phyloP scores from a whole-genome alignment of 2,113 vertebrate species.

The Misgurnus anguillicaudatus region DNA sequence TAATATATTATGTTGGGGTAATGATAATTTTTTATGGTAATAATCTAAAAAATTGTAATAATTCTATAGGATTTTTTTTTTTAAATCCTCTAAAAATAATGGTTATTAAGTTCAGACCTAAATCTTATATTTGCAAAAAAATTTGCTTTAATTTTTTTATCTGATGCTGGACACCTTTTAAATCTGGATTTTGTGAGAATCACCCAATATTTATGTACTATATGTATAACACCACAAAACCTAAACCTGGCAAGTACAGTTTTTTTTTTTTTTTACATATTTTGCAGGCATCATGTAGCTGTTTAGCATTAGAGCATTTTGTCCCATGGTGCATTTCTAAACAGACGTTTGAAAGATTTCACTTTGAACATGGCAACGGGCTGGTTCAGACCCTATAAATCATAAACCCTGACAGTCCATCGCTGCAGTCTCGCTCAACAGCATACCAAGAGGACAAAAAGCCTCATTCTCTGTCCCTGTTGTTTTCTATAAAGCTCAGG shows the following conservation, averaged over 20 bases:
- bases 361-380: not conserved
- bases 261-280: constrained; percentile 24
- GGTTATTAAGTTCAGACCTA: too few species aligned
- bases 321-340: constrained; percentile 17
- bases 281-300: constrained; percentile 43
- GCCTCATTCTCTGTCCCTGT: constrained; percentile 30
- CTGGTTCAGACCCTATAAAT: constrained; percentile 13
- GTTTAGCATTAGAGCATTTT: constrained; percentile 16
- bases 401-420: constrained; percentile 19
- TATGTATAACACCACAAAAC: too few species aligned
- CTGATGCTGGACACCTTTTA: too few species aligned
- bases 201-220: too few species aligned
- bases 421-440: not conserved
- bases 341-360: constrained; percentile 9
- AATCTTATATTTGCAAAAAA: too few species aligned
- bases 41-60: too few species aligned
- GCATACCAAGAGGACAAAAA: constrained; percentile 26
- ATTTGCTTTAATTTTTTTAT: too few species aligned
- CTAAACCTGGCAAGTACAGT: not conserved
- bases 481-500: constrained; percentile 48
- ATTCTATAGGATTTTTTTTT: too few species aligned
- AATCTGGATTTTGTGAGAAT: too few species aligned
- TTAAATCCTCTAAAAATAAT: too few species aligned
- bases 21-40: too few species aligned
- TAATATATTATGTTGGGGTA: too few species aligned